Evolutionary conservation across 2,888 invertebrate species (phyloP).

Genomic region (Ochlodes sylvanus): DNA sequence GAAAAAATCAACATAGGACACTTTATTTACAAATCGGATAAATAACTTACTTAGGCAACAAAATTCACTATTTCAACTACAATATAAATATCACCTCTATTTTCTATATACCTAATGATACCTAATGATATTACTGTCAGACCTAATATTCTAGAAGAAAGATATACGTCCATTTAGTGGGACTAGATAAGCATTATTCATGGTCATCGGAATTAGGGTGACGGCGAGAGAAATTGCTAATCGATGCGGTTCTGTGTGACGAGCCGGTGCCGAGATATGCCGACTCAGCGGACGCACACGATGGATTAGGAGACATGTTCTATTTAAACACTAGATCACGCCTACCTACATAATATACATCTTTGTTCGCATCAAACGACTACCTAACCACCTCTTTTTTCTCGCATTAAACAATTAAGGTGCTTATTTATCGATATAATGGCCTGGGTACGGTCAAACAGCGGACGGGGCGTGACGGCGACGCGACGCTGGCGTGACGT

Average conservation of each 20-base stretch:
- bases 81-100: background rate
- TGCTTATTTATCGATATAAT: too few species aligned
- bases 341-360: background rate
- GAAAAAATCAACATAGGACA: too few species aligned
- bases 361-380: too few species aligned
- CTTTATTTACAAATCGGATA: too few species aligned
- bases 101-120: background rate
- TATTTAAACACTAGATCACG: background rate
- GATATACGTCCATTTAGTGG: background rate
- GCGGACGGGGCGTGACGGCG: too few species aligned
- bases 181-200: constrained; percentile 17
- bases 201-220: background rate
- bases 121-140: background rate
- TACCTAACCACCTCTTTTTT: too few species aligned
- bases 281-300: constrained; percentile 2
- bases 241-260: constrained; percentile 19
- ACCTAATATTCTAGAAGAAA: background rate
- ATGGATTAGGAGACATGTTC: background rate
- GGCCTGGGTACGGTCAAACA: too few species aligned
- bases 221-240: constrained; percentile 17
- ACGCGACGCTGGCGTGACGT: too few species aligned
- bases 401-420: too few species aligned
- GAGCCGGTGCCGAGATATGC: constrained; percentile 5
- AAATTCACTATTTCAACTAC: too few species aligned
- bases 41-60: too few species aligned